Conservation (phyloP, 1,140 invertebrate genomes). For the Aphaenogaster floridana region DNA sequence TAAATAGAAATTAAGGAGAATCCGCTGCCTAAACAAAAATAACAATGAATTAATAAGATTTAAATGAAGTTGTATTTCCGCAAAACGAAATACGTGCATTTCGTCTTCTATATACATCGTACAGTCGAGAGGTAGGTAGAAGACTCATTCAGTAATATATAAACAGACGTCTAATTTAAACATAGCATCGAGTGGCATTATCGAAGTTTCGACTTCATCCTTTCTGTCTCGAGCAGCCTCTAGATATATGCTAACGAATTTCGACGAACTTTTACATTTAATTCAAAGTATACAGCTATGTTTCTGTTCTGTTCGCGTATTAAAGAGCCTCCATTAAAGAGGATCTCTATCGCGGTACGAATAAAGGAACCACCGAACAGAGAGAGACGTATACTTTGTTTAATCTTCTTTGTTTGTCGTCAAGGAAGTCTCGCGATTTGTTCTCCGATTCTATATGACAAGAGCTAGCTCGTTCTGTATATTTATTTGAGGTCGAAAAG, state of each 20-base stretch:
- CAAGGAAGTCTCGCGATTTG: conserved; percentile 20
- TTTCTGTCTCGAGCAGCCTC: conserved; percentile 6
- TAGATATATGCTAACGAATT: conserved; percentile 44
- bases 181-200: background rate
- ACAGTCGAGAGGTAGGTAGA: background rate
- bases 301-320: conserved; percentile 44
- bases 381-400: conserved; percentile 22
- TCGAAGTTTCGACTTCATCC: conserved; percentile 4
- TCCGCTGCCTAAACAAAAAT: background rate
- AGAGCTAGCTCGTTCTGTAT: background rate
- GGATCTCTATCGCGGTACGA: background rate
- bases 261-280: conserved; percentile 43
- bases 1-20: background rate
- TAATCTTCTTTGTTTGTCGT: conserved; percentile 9
- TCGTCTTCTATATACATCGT: background rate
- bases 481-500: background rate
- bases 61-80: background rate
- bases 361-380: background rate
- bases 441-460: background rate
- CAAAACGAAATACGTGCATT: background rate
- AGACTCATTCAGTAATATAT: background rate
- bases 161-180: conserved; percentile 34
- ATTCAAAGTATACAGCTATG: conserved; percentile 53
- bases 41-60: conserved; percentile 22
- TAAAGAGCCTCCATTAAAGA: conserved; percentile 51